Evolutionary conservation across 2,888 invertebrate genomes (phyloP).

Genomic region (Chrysolina haemoptera): DNA sequence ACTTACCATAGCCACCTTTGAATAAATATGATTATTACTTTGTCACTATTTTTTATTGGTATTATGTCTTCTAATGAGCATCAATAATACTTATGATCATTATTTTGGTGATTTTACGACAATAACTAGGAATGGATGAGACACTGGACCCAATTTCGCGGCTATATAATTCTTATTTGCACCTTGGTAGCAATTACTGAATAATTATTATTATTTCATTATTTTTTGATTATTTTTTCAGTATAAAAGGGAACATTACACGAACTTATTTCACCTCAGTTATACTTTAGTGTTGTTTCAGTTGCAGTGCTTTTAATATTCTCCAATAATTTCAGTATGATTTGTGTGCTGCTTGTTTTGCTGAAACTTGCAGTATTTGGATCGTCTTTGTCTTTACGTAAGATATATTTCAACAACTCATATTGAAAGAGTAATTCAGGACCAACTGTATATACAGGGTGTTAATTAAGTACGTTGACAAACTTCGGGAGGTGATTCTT

Average conservation of each 20-base stretch:
- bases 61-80: neutral
- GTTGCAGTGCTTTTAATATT: neutral
- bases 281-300: neutral
- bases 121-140: neutral
- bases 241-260: neutral
- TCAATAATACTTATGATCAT: neutral
- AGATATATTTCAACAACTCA: too few species aligned
- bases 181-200: conserved; percentile 17
- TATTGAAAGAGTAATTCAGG: too few species aligned
- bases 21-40: neutral
- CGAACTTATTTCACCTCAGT: neutral
- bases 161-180: conserved; percentile 6
- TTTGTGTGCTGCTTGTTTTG: too few species aligned
- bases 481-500: too few species aligned
- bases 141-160: conserved; percentile 12
- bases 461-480: too few species aligned
- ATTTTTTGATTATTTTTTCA: conserved; percentile 20
- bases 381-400: too few species aligned
- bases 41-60: neutral
- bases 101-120: neutral
- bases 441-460: too few species aligned
- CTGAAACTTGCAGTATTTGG: too few species aligned
- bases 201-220: conserved; percentile 5
- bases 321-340: too few species aligned
- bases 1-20: too few species aligned